A percentile compares a stretch with the other conserved stretches of the same genome.
phyloP scores from a whole-genome alignment of 1,140 invertebrate species.

The Mamestra configurata region DNA sequence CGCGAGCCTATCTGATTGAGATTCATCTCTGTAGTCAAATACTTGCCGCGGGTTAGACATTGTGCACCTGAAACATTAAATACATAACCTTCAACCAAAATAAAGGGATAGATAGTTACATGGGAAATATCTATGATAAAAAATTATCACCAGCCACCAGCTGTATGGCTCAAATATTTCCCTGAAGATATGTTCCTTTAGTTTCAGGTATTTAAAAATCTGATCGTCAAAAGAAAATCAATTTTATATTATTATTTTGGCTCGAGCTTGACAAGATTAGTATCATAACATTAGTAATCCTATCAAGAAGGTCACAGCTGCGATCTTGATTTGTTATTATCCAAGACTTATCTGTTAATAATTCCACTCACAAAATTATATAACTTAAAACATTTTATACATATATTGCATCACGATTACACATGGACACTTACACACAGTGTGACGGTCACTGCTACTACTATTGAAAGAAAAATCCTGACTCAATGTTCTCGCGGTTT shows the following conservation, averaged over 20 bases:
- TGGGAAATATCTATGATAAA: not conserved
- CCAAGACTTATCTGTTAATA: conserved; percentile 9
- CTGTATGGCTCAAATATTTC: too few species aligned
- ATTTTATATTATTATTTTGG: not conserved
- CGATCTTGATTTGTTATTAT: not conserved
- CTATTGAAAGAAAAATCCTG: not conserved
- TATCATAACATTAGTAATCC: not conserved
- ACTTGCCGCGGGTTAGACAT: conserved; percentile 67
- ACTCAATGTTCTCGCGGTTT: not conserved
- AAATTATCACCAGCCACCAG: too few species aligned
- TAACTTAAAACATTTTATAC: conserved; percentile 62
- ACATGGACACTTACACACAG: conserved; percentile 41
- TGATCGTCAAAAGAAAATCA: not conserved
- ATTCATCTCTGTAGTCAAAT: conserved; percentile 86
- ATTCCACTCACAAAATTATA: conserved; percentile 60
- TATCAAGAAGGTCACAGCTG: not conserved
- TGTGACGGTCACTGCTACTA: conserved; percentile 48
- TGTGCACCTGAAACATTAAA: conserved; percentile 49
- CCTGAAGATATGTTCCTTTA: too few species aligned
- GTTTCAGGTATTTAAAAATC: too few species aligned
- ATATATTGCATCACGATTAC: conserved; percentile 67
- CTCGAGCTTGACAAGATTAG: not conserved
- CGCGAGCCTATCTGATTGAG: conserved; percentile 87
- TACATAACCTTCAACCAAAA: not conserved
- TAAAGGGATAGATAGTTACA: not conserved